Conservation (phyloP, 2,888 invertebrate genomes). For the Aplocera efformata region DNA sequence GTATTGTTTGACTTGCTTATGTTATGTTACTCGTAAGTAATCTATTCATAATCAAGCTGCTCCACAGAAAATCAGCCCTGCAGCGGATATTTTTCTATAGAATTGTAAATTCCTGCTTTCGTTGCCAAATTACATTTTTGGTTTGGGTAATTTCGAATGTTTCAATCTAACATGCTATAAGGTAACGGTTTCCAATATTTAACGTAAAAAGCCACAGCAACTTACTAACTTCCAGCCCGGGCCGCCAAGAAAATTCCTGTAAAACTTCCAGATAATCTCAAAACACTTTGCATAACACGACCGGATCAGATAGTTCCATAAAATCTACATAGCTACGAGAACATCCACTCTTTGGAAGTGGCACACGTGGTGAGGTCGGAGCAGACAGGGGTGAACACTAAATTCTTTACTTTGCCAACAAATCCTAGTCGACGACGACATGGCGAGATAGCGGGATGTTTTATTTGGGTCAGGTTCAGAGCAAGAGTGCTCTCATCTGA, state of each 20-base stretch:
- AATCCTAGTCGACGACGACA: slow-evolving; percentile 46
- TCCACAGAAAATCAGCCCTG: too few species aligned
- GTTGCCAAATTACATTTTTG: too few species aligned
- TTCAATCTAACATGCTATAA: too few species aligned
- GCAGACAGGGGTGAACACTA: slow-evolving; percentile 53
- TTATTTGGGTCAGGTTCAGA: slow-evolving; percentile 59
- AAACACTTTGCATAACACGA: slow-evolving; percentile 18
- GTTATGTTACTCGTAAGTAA: too few species aligned
- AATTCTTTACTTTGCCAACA: slow-evolving; percentile 59
- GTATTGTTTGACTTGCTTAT: too few species aligned
- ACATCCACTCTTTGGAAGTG: slow-evolving; percentile 18
- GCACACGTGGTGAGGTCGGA: slow-evolving; percentile 34
- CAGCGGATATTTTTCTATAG: too few species aligned
- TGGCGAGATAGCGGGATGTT: slow-evolving; percentile 42
- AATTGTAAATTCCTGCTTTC: too few species aligned
- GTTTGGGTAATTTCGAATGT: too few species aligned
- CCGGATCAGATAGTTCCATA: slow-evolving; percentile 17
- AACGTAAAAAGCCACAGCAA: too few species aligned
- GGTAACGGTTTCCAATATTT: too few species aligned
- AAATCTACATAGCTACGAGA: slow-evolving; percentile 9
- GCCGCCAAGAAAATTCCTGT: slow-evolving; percentile 7
- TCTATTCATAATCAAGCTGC: too few species aligned
- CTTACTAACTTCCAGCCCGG: slow-evolving; percentile 2
- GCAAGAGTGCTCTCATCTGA: slow-evolving; percentile 38
- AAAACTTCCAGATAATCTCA: slow-evolving; percentile 12